Base-by-base conservation (phyloP, 2,888 invertebrate species). In the Cephonodes hylas region DNA sequence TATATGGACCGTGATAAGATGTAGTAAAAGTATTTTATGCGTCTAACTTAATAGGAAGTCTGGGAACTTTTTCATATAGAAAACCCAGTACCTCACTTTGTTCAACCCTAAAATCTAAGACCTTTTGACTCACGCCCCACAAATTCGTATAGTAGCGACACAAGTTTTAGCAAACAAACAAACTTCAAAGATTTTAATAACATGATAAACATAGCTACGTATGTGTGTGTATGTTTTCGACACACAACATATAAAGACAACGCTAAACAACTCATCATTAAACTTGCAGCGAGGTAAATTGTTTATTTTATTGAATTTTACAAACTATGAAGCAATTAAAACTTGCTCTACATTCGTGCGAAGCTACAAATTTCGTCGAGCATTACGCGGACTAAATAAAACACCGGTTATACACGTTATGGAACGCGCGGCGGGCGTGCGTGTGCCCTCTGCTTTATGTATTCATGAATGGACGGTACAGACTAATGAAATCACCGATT, bases 251-350 rank as follows among this genome's bases (percentile, higher is more conserved):
- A 53, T 10, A 31, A 53, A 53, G 15, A 53, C 8, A 53, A 25
- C 27, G 27, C 27, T 27, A 46, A 46, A 46, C 46, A 25, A 48
- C 25, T 25, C 27, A 18, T 53, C 53, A 53, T 31, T 53, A 53
- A 53, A 53, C 8, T 48, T 53, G 53, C 31, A 53, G 53, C 10
- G 53, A 53, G 53, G 31, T 31, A 53, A 31, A 53, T 53, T 53
- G 60, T 53, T 53, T 48, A 53, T 60, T 53, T 53, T 60, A 60
- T 60, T 60, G 60, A 53, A 60, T 53, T 53, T 60, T 60, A 48
- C 42, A 60, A 53, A 53, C 48, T 48, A 46, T 23, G 22, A 25
- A 46, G 58, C 46, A 61, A 58, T 61, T 61, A 61, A 58, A 61
- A 61, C 58, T 61, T 58, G 22, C 7, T 25, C 58, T 15, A 44